Evolutionary conservation across 2,888 invertebrate genomes (phyloP).

Genomic region (Bembecia ichneumoniformis): DNA sequence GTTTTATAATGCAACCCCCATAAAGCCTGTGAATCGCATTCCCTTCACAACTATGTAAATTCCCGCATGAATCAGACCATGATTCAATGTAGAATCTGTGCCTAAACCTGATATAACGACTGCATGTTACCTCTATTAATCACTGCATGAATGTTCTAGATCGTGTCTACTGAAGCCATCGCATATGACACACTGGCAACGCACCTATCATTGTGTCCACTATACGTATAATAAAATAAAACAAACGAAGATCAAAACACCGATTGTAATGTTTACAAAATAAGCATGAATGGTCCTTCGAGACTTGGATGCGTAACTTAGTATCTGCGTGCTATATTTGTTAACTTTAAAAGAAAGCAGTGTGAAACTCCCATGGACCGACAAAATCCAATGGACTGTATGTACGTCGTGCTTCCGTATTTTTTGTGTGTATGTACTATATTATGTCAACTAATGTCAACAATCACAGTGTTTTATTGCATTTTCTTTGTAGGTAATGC

Average conservation of each 20-base stretch:
- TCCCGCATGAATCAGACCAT: slow-evolving; percentile 31
- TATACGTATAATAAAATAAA: background rate
- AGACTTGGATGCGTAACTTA: no score
- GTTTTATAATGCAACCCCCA: slow-evolving; percentile 28
- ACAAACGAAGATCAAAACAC: background rate
- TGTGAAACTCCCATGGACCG: no score
- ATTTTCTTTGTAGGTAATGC: no score
- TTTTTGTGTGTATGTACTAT: no score
- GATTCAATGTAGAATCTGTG: slow-evolving; percentile 16
- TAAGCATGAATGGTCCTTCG: no score
- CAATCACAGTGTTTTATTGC: no score
- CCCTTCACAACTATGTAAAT: background rate
- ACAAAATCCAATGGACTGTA: no score
- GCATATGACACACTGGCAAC: background rate
- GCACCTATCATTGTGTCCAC: background rate
- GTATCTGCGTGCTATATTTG: no score
- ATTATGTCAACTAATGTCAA: no score
- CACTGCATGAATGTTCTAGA: slow-evolving; percentile 1
- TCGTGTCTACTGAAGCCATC: background rate
- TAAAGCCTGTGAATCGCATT: slow-evolving; percentile 11
- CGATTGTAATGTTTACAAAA: background rate
- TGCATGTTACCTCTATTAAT: slow-evolving; percentile 1
- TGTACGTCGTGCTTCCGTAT: no score
- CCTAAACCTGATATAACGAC: background rate
- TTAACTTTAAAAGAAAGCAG: no score